Percentiles rank a stretch among this genome's conserved stretches.
These are phyloP conservation scores for Drosophila rufa DNA, from an alignment of 1,140 invertebrate genomes.

Conservation along the genomic window DNA sequence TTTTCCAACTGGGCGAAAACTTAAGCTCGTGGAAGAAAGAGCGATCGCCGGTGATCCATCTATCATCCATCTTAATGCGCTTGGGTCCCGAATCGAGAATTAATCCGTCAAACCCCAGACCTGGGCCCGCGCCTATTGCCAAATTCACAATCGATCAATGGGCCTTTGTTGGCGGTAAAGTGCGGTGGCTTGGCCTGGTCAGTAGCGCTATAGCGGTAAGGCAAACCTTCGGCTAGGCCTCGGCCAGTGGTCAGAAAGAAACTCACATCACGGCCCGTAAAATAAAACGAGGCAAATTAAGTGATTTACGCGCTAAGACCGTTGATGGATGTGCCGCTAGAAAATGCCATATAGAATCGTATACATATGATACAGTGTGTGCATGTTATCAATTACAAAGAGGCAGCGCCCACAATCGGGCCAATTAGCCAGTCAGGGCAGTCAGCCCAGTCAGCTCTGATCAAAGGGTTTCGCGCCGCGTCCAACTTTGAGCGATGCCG, in stretches of 20 bases:
- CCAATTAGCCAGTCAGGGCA: slow-evolving; percentile 71
- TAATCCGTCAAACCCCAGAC: slow-evolving; percentile 73
- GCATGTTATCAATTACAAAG: slow-evolving; percentile 77
- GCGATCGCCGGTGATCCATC: slow-evolving; percentile 70
- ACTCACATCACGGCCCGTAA: neutral
- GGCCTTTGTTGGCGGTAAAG: slow-evolving; percentile 49
- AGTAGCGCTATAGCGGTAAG: slow-evolving; percentile 25
- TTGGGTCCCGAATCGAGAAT: slow-evolving; percentile 76
- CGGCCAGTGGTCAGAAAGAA: slow-evolving; percentile 29
- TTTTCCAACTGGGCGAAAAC: slow-evolving; percentile 67
- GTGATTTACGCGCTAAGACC: slow-evolving; percentile 63
- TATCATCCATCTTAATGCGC: slow-evolving; percentile 77
- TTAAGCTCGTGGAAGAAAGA: slow-evolving; percentile 71
- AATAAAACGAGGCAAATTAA: slow-evolving; percentile 54
- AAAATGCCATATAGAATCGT: slow-evolving; percentile 51
- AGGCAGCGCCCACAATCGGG: slow-evolving; percentile 63
- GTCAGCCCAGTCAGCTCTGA: slow-evolving; percentile 59
- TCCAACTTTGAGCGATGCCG: slow-evolving; percentile 58
- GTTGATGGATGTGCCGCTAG: slow-evolving; percentile 67
- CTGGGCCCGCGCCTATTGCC: slow-evolving; percentile 52
- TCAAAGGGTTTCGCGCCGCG: slow-evolving; percentile 57
- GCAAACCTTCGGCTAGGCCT: slow-evolving; percentile 30
- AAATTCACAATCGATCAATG: slow-evolving; percentile 81
- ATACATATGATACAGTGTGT: neutral
- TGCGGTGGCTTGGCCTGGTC: slow-evolving; percentile 41